Evolutionary conservation across 2,888 invertebrate species (phyloP).

Genomic region (Drosophila flavopinicola): DNA sequence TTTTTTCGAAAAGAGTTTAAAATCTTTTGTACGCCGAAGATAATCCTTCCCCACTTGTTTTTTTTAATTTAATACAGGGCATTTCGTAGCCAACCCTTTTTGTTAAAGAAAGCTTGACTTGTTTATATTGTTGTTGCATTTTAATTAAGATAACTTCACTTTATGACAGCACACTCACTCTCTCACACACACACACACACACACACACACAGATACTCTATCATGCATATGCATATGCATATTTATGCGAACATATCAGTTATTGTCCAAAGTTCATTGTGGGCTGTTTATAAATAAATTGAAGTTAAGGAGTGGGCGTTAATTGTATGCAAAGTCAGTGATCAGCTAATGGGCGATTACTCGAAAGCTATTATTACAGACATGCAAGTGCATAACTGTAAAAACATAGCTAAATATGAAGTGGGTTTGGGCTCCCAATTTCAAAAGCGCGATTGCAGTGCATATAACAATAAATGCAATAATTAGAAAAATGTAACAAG

Average conservation of each 20-base stretch:
- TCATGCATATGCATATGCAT: slow-evolving; percentile 25
- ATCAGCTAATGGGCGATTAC: slow-evolving; percentile 32
- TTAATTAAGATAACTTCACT: slow-evolving; percentile 73
- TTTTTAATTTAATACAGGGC: neutral
- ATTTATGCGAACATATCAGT: slow-evolving; percentile 55
- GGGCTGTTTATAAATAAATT: slow-evolving; percentile 48
- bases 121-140: slow-evolving; percentile 59
- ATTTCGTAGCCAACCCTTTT: neutral
- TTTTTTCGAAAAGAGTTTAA: neutral
- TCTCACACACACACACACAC: slow-evolving; percentile 6
- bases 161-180: slow-evolving; percentile 43
- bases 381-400: slow-evolving; percentile 14
- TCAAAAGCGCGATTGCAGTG: too few relatives aligned
- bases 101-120: slow-evolving; percentile 1
- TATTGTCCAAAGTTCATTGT: slow-evolving; percentile 50
- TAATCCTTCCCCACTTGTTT: too few relatives aligned
- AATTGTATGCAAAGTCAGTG: slow-evolving; percentile 19
- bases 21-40: too few relatives aligned
- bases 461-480: too few relatives aligned
- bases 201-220: neutral
- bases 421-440: too few relatives aligned
- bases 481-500: too few relatives aligned
- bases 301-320: slow-evolving; percentile 39
- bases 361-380: slow-evolving; percentile 15
- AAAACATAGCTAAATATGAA: neutral